These are phyloP conservation scores for Rhipidura dahli DNA, from an alignment of 2,113 vertebrate genomes.

Conservation along the genomic window DNA sequence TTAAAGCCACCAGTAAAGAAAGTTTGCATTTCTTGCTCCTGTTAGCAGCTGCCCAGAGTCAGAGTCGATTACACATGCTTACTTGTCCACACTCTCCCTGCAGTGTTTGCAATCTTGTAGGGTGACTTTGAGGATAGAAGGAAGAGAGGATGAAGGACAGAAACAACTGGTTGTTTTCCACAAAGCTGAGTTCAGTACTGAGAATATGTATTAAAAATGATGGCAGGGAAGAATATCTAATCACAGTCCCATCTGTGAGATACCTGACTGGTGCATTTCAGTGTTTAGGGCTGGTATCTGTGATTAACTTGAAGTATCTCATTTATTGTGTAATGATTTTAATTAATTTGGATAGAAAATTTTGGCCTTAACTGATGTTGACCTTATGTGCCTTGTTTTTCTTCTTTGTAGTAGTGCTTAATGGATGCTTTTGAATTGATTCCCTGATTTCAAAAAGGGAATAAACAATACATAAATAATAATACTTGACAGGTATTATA, in stretches of 20 bases:
- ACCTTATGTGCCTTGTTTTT: background rate
- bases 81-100: background rate
- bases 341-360: background rate
- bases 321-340: background rate
- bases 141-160: background rate
- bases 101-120: background rate
- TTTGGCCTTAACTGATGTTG: background rate
- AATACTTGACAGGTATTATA: background rate
- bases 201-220: background rate
- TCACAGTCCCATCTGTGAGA: background rate
- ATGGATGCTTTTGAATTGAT: background rate
- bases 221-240: background rate
- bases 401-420: background rate
- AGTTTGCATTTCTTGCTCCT: background rate
- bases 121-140: background rate
- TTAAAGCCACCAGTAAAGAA: background rate
- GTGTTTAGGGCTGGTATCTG: background rate
- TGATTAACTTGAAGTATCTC: background rate
- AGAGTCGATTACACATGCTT: rapidly evolving
- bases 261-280: background rate
- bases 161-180: background rate
- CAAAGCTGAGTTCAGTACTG: background rate
- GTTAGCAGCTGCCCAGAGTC: background rate
- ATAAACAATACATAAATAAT: background rate
- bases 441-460: background rate